Conservation (phyloP, 1,140 invertebrate species). For the Drosophila orosa region DNA sequence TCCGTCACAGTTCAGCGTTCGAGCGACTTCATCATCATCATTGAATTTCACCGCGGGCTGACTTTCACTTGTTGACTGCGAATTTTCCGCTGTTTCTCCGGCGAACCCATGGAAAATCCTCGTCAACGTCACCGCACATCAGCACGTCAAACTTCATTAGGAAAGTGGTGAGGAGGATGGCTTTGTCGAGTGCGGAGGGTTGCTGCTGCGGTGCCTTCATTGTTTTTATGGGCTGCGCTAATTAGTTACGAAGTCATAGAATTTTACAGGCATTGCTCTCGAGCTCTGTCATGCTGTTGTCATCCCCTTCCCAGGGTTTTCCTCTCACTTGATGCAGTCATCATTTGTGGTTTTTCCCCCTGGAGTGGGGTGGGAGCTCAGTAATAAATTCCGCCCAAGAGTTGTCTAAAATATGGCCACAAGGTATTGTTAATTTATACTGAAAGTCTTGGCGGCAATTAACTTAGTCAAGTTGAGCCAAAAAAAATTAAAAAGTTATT, state of each 20-base stretch:
- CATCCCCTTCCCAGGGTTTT: constrained; percentile 14
- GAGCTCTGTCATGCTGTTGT: constrained; percentile 63
- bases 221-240: constrained; percentile 83
- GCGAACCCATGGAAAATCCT: constrained; percentile 13
- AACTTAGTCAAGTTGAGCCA: not conserved
- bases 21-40: constrained; percentile 21
- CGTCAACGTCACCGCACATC: constrained; percentile 68
- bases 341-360: constrained; percentile 48
- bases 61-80: constrained; percentile 77
- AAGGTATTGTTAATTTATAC: constrained; percentile 2
- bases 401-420: constrained; percentile 19
- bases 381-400: not conserved
- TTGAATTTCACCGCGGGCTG: constrained; percentile 41
- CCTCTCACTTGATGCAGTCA: constrained; percentile 47
- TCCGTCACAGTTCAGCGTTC: constrained; percentile 20
- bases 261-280: constrained; percentile 78
- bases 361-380: constrained; percentile 5
- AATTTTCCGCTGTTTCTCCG: constrained; percentile 22
- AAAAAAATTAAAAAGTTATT: not conserved
- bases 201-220: constrained; percentile 63
- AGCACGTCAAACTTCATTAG: constrained; percentile 79
- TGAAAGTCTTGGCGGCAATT: constrained; percentile 1
- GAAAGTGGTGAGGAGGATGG: constrained; percentile 41
- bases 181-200: constrained; percentile 13
- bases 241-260: constrained; percentile 84